Conservation (phyloP, 1,140 invertebrate genomes). For the Amphibalanus amphitrite region DNA sequence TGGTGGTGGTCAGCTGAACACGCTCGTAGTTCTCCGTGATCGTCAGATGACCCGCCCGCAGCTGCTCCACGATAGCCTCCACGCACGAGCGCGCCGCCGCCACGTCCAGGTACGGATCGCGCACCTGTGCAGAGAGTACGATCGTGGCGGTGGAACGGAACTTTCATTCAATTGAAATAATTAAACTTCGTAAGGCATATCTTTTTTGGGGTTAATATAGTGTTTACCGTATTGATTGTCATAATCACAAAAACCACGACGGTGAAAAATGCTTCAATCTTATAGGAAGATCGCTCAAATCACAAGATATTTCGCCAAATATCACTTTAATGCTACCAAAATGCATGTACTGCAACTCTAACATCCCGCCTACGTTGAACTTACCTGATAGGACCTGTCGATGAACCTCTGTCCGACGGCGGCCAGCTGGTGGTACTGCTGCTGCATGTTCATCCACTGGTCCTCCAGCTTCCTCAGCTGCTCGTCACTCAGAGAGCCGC, state of each 20-base stretch:
- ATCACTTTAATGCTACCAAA: too few species aligned
- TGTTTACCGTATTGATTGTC: too few species aligned
- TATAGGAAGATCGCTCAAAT: too few species aligned
- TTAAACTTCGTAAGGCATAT: too few species aligned
- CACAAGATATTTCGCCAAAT: too few species aligned
- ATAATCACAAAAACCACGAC: too few species aligned
- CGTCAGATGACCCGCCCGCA: slow-evolving; percentile 43
- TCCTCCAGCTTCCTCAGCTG: slow-evolving; percentile 32
- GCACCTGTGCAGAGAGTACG: slow-evolving; percentile 32
- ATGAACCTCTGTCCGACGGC: slow-evolving; percentile 43
- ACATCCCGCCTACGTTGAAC: too few species aligned
- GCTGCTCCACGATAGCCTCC: slow-evolving; percentile 47
- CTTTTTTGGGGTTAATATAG: too few species aligned
- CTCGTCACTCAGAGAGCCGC: slow-evolving; percentile 30
- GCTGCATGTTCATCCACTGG: slow-evolving; percentile 39
- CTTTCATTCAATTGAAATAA: too few species aligned
- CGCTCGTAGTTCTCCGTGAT: slow-evolving; percentile 48
- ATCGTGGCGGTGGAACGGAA: too few species aligned
- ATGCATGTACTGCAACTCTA: too few species aligned
- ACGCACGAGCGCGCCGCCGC: slow-evolving; percentile 46
- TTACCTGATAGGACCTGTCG: not conserved
- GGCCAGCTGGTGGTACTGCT: slow-evolving; percentile 39
- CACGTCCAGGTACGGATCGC: slow-evolving; percentile 54
- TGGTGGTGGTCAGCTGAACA: slow-evolving; percentile 40
- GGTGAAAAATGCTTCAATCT: too few species aligned